Conservation (phyloP, 2,113 vertebrate species). For the Coregonus clupeaformis region DNA sequence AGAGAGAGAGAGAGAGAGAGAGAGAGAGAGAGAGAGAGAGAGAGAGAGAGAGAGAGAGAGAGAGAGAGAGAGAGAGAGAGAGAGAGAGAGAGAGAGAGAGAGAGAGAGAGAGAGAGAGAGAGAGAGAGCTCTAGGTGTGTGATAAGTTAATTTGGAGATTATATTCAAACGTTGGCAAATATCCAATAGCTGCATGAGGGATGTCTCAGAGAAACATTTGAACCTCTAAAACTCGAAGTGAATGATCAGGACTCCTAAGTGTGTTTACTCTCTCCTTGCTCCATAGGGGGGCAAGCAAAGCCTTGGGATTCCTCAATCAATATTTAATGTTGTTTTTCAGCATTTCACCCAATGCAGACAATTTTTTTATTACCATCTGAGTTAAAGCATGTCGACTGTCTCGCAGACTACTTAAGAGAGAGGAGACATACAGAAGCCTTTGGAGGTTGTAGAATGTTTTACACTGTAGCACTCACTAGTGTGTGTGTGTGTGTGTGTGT, state of each 20-base stretch:
- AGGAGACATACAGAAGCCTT: not conserved
- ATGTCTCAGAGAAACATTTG: not conserved
- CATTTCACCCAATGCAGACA: slow-evolving; percentile 5
- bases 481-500: not conserved
- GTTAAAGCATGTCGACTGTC: slow-evolving; percentile 33
- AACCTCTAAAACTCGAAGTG: not conserved
- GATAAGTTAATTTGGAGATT: not conserved
- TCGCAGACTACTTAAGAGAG: not conserved
- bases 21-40: not conserved
- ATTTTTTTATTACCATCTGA: slow-evolving; percentile 14
- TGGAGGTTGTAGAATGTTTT: not conserved
- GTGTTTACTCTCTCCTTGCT: slow-evolving; percentile 32
- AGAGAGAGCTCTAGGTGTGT: not conserved
- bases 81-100: not conserved
- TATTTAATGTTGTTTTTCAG: slow-evolving; percentile 55
- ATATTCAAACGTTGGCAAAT: not conserved
- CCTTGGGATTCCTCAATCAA: slow-evolving; percentile 32
- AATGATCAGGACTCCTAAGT: slow-evolving; percentile 4
- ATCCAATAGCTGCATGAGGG: not conserved
- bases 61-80: not conserved
- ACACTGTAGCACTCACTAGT: not conserved
- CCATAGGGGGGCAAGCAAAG: slow-evolving; percentile 7
- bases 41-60: not conserved
- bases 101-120: not conserved
- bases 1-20: not conserved